These are phyloP conservation scores for Dendrocincla fuliginosa DNA, from an alignment of 2,797 vertebrate genomes.

Conservation along the genomic window DNA sequence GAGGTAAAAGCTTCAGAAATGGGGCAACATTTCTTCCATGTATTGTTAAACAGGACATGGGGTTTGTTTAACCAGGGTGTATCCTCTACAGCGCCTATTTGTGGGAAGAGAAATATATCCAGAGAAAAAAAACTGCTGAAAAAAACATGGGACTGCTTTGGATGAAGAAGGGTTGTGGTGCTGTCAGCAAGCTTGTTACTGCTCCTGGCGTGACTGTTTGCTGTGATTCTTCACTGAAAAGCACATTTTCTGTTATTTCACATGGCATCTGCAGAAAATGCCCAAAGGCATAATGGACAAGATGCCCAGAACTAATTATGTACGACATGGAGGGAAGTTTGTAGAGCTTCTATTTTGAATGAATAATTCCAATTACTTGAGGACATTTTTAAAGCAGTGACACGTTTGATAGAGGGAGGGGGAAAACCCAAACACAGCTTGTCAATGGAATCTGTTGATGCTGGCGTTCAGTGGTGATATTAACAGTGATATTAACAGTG, in stretches of 20 bases:
- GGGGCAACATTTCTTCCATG: background rate
- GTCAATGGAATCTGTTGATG: background rate
- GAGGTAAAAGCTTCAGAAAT: background rate
- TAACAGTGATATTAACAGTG: background rate
- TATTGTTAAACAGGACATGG: background rate
- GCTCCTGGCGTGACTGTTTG: background rate
- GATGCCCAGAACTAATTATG: background rate
- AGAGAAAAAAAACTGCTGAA: background rate
- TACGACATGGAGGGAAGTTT: background rate
- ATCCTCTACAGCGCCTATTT: background rate
- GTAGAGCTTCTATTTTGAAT: background rate
- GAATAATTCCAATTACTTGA: background rate
- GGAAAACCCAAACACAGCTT: background rate
- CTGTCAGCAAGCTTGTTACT: conserved; percentile 7
- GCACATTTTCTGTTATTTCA: background rate
- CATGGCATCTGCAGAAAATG: background rate
- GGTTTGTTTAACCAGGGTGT: background rate
- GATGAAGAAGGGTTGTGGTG: background rate
- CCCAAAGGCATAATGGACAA: background rate
- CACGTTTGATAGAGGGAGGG: background rate
- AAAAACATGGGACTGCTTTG: background rate
- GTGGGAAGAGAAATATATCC: background rate
- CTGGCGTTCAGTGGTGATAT: background rate
- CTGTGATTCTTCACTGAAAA: background rate
- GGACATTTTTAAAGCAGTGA: background rate